Percentiles rank a stretch among this genome's conserved stretches.
Evolutionary conservation across 2,797 vertebrate genomes (phyloP).

Genomic region (Cercopithecus mitis): DNA sequence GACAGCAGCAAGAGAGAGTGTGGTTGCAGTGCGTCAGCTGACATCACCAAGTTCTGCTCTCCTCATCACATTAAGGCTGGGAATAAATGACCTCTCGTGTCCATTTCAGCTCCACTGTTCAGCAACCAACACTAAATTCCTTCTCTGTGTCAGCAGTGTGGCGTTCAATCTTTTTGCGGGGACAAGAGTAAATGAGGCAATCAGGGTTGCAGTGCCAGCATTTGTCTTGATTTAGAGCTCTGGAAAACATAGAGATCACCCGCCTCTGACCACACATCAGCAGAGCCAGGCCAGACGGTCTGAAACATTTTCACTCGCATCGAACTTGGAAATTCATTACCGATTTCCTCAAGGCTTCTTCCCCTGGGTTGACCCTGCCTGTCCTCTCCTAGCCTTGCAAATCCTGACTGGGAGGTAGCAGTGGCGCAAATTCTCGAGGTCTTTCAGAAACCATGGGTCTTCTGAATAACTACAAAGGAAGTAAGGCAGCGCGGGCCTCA

Average conservation of each 20-base stretch:
- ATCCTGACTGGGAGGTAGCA: background rate
- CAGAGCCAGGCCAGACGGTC: background rate
- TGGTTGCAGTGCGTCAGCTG: accelerated
- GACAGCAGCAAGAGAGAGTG: background rate
- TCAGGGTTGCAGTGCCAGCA: background rate
- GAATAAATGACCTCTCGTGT: background rate
- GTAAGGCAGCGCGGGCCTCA: background rate
- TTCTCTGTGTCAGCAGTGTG: background rate
- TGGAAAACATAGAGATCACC: background rate
- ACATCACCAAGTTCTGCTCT: background rate
- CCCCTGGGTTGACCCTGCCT: background rate
- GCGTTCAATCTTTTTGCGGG: background rate
- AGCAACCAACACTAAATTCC: background rate
- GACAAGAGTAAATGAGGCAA: background rate
- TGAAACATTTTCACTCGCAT: background rate
- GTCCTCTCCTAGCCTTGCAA: background rate
- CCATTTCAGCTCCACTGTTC: background rate
- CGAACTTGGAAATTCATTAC: background rate
- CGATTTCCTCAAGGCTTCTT: background rate
- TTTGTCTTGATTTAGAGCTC: background rate
- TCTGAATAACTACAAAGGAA: background rate
- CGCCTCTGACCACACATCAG: background rate
- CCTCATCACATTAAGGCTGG: background rate
- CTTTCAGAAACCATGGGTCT: background rate
- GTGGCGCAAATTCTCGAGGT: background rate